These are phyloP conservation scores for Hydrotaea cyrtoneurina DNA, from an alignment of 2,888 invertebrate species.

Conservation along the genomic window DNA sequence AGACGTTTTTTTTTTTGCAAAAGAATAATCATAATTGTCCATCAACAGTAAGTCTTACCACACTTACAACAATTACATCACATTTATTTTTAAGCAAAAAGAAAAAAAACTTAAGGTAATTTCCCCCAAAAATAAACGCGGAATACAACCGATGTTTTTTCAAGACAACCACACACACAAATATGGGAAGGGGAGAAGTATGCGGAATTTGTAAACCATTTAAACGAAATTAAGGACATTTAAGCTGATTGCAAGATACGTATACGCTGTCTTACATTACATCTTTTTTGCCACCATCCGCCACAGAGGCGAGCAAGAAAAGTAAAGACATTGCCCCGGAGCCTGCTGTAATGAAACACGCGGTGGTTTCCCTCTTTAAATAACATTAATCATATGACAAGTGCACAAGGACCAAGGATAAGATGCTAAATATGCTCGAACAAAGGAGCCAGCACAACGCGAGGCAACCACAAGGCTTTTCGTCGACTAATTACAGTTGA, in stretches of 20 bases:
- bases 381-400: constrained; percentile 74
- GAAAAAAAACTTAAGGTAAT: background rate
- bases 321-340: constrained; percentile 54
- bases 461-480: constrained; percentile 43
- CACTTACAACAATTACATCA: background rate
- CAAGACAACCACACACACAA: background rate
- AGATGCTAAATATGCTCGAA: background rate
- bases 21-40: constrained; percentile 29
- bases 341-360: constrained; percentile 60
- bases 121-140: background rate
- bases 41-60: constrained; percentile 8
- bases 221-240: constrained; percentile 53
- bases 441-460: background rate
- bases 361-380: constrained; percentile 56
- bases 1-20: background rate
- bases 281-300: constrained; percentile 8
- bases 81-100: background rate
- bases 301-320: background rate
- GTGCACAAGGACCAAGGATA: constrained; percentile 65
- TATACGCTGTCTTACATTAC: constrained; percentile 20
- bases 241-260: constrained; percentile 48
- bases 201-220: constrained; percentile 48
- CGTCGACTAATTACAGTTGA: constrained; percentile 75
- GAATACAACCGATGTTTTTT: constrained; percentile 2
- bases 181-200: constrained; percentile 20